phyloP scores from a whole-genome alignment of 2,888 invertebrate genomes.

The Eilema sororculum region DNA sequence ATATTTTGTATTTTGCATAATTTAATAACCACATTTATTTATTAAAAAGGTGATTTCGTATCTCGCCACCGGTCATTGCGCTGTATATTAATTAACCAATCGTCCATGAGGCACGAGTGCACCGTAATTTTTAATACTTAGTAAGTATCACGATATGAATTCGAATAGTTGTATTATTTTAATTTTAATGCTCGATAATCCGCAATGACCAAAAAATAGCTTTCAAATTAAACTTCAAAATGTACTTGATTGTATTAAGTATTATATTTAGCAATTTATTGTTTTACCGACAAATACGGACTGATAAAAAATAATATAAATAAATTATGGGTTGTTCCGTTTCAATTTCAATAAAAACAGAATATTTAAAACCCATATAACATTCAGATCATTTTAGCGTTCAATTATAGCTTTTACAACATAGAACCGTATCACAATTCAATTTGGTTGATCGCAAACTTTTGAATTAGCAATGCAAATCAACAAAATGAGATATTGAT shows the following conservation, averaged over 20 bases:
- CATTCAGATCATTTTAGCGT: neutral
- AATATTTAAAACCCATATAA: neutral
- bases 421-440: conserved; percentile 58
- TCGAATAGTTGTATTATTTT: neutral
- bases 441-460: conserved; percentile 59
- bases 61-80: neutral
- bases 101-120: neutral
- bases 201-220: neutral
- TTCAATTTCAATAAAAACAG: neutral
- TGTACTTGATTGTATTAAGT: neutral
- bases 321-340: neutral
- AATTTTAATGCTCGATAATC: neutral
- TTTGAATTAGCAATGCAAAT: conserved; percentile 66
- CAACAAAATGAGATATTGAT: conserved; percentile 62
- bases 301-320: neutral
- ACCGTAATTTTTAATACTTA: neutral
- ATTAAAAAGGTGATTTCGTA: neutral
- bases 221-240: neutral
- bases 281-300: neutral
- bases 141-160: neutral
- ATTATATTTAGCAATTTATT: neutral
- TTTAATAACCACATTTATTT: neutral
- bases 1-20: neutral
- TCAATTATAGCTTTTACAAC: conserved; percentile 23
- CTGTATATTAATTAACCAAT: neutral